Evolutionary conservation across 2,113 vertebrate genomes (phyloP).

Genomic region (Eurypyga helias): DNA sequence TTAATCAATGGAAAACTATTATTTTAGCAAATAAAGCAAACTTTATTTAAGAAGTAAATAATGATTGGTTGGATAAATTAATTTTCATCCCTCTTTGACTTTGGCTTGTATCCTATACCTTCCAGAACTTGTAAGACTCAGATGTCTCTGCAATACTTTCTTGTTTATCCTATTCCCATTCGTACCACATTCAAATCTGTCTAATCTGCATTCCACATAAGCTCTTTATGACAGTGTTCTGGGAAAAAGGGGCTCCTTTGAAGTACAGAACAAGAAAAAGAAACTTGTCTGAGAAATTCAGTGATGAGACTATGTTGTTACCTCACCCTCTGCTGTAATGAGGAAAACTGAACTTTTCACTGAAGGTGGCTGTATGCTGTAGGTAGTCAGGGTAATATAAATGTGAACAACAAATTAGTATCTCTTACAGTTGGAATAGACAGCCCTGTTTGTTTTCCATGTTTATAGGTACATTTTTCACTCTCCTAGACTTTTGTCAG

Average conservation of each 20-base stretch:
- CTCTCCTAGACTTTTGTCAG: not conserved
- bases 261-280: not conserved
- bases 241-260: not conserved
- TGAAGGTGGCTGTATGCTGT: not conserved
- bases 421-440: not conserved
- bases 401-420: not conserved
- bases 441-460: not conserved
- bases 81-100: not conserved
- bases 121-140: not conserved
- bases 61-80: not conserved
- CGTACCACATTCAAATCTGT: not conserved
- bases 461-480: not conserved
- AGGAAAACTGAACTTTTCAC: not conserved
- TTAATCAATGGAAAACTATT: not conserved
- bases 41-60: not conserved
- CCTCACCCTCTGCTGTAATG: not conserved
- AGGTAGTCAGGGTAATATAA: not conserved
- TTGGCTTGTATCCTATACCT: not conserved
- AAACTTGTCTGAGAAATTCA: not conserved
- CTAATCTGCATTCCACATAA: not conserved
- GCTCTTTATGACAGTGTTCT: not conserved
- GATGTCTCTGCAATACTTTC: not conserved
- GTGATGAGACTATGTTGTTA: not conserved
- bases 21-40: not conserved
- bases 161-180: not conserved